Conservation (phyloP, 2,888 invertebrate species). For the Neoscelio sp. region DNA sequence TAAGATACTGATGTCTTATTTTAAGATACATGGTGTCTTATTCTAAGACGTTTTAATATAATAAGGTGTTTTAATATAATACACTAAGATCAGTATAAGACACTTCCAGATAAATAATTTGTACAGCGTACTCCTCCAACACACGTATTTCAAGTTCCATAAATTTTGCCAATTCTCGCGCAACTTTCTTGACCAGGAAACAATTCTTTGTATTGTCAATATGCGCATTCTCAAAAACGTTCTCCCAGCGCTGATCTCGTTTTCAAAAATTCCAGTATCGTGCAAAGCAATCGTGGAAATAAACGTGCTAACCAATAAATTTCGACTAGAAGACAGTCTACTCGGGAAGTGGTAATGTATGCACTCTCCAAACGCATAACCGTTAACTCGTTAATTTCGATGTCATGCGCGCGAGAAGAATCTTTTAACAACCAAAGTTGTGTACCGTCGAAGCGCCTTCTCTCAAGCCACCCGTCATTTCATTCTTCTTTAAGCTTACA, state of each 20-base stretch:
- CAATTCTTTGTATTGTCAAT: neutral
- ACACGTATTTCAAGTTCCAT: too few species aligned
- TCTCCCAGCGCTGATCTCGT: conserved; percentile 29
- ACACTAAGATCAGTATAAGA: too few species aligned
- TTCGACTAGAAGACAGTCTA: conserved; percentile 22
- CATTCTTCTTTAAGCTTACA: neutral
- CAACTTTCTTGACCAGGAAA: too few species aligned
- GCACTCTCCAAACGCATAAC: conserved; percentile 51
- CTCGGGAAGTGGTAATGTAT: conserved; percentile 32
- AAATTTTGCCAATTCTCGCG: too few species aligned
- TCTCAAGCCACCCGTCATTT: conserved; percentile 10
- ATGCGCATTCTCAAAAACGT: conserved; percentile 10
- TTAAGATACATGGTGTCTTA: too few species aligned
- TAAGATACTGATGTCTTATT: too few species aligned
- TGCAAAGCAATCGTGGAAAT: conserved; percentile 6
- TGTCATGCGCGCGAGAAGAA: conserved; percentile 32
- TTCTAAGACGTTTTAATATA: too few species aligned
- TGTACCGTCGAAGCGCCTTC: neutral
- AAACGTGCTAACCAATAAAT: conserved; percentile 40
- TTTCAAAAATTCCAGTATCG: conserved; percentile 45
- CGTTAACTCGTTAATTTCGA: conserved; percentile 64
- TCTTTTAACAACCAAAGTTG: conserved; percentile 5
- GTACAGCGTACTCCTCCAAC: too few species aligned
- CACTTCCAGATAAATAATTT: too few species aligned
- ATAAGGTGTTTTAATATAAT: too few species aligned